A percentile compares a stretch with the other conserved stretches of the same genome.
phyloP scores from a whole-genome alignment of 2,797 vertebrate genomes.

The Triplophysa yarkandensis region DNA sequence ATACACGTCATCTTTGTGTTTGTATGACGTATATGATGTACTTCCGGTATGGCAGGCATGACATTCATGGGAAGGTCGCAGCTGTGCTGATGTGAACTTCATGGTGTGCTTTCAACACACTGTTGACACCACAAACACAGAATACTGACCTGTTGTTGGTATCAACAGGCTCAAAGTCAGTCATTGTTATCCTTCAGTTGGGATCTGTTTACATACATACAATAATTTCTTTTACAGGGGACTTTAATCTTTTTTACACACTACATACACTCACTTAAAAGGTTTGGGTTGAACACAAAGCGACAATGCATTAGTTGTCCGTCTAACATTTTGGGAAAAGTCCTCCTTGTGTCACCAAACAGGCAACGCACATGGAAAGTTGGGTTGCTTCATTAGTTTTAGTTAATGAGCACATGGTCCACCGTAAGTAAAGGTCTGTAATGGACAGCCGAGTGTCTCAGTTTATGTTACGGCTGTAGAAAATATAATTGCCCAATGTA shows the following conservation, averaged over 20 bases:
- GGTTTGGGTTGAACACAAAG: too few species aligned
- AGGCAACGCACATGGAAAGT: not conserved
- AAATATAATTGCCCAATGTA: too few species aligned
- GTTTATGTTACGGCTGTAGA: not conserved
- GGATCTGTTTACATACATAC: conserved; percentile 33
- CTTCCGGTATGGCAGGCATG: conserved; percentile 51
- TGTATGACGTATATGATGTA: conserved; percentile 31
- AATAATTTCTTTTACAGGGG: not conserved
- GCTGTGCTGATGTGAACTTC: conserved; percentile 25
- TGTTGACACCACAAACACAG: conserved; percentile 62
- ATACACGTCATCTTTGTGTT: too few species aligned
- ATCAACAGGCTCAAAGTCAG: conserved; percentile 46
- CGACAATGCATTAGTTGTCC: not conserved
- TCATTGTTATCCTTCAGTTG: not conserved
- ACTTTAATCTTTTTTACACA: not conserved
- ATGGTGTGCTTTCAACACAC: conserved; percentile 39
- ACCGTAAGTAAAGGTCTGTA: not conserved
- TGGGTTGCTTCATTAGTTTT: not conserved
- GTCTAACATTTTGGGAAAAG: not conserved
- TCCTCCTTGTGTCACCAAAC: not conserved
- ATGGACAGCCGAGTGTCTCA: not conserved
- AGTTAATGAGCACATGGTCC: not conserved
- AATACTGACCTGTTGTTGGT: conserved; percentile 60
- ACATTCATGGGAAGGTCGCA: conserved; percentile 70
- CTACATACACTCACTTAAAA: not conserved